These are phyloP conservation scores for Philypnodon macrostomus DNA, from an alignment of 2,797 vertebrate species.

Conservation along the genomic window DNA sequence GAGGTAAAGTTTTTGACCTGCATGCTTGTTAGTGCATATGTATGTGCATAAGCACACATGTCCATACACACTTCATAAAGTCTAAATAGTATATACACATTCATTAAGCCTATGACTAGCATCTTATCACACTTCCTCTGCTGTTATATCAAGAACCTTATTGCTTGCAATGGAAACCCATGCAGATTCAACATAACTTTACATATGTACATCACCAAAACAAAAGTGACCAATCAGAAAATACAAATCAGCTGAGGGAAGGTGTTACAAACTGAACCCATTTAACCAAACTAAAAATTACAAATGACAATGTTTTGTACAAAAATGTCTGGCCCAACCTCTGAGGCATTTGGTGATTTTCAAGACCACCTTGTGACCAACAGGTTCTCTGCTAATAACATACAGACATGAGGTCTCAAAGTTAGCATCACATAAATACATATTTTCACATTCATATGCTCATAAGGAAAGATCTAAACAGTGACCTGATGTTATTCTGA, in stretches of 20 bases:
- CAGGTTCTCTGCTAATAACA: not conserved
- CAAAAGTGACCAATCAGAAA: slow-evolving; percentile 41
- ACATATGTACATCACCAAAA: slow-evolving; percentile 73
- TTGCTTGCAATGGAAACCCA: slow-evolving; percentile 78
- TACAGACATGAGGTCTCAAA: not conserved
- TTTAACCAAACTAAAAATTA: not conserved
- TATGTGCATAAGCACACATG: slow-evolving; percentile 70
- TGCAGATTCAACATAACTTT: slow-evolving; percentile 74
- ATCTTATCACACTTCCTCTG: slow-evolving; percentile 63
- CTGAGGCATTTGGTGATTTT: slow-evolving; percentile 14
- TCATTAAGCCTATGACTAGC: slow-evolving; percentile 68
- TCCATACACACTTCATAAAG: slow-evolving; percentile 56
- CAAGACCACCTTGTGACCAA: not conserved
- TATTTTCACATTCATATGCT: slow-evolving; percentile 2
- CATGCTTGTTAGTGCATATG: slow-evolving; percentile 79
- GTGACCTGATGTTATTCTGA: slow-evolving; percentile 2
- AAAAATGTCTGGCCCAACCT: slow-evolving; percentile 6
- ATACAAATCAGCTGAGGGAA: slow-evolving; percentile 17
- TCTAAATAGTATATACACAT: slow-evolving; percentile 70
- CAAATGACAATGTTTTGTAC: slow-evolving; percentile 1
- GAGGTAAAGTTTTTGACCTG: slow-evolving; percentile 62
- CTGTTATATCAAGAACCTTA: slow-evolving; percentile 68
- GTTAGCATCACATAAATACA: not conserved
- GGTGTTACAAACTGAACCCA: slow-evolving; percentile 4
- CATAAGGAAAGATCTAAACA: not conserved